Base-by-base conservation (phyloP, 2,797 vertebrate species). In the Picus viridis region DNA sequence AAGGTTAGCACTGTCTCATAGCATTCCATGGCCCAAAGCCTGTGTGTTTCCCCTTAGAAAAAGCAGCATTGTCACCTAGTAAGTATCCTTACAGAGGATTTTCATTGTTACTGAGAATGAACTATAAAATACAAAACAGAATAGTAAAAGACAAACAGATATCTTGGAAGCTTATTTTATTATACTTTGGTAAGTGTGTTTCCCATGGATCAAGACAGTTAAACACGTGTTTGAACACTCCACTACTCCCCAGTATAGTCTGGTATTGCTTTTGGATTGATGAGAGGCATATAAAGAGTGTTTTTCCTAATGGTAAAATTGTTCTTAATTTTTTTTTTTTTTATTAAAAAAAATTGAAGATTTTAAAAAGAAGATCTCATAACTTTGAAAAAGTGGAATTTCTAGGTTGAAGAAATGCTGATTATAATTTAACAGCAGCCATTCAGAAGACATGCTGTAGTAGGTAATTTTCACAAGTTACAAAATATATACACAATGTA, bases 401-500 rank as follows among this genome's bases (percentile, higher is more conserved):
- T 94, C 67, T 96, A 95, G 30, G 80, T 93, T 72, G 86, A 91
- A 93, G 91, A 97, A 96, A 93, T 86, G 34, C 34, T 75, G 93
- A 78, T 93, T 95, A 96, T 98, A 98, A 98, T 94, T 98, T 98
- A 98, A 96, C 93, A 98, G 96, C 94, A 97, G 97, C 95, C 96
- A 83, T 94, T 96, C 91, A 94, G 94, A 97, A 96, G 93, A 95
- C 88, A 92, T 57, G 71, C 93, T 96, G 94, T 93, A 94, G 95
- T 92, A 95, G 94, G 94, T 96, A 91, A 94, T 97, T 97, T 95
- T 88, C 96, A 95, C 88, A 97, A 96, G 92, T 96, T 98, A 98
- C 98, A 98, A 98, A 98, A 99, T 99, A 99, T 99, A 99, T 98
- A 99, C 96, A 99, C 96, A 98, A 97, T 92, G 61, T 88, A 97